These are phyloP conservation scores for Diuraphis noxia DNA, from an alignment of 1,140 invertebrate species.

Conservation along the genomic window DNA sequence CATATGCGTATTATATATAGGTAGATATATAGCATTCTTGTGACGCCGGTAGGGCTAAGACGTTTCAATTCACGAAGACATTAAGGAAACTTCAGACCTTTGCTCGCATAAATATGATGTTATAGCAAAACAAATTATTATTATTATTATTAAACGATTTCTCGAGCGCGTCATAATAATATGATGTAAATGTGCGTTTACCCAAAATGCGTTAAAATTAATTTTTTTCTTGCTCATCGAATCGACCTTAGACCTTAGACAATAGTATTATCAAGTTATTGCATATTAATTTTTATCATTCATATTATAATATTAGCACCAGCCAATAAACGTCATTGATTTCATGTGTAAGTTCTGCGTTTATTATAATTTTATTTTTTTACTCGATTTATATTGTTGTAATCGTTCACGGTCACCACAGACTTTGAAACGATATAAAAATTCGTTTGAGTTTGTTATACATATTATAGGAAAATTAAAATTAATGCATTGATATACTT, in stretches of 20 bases:
- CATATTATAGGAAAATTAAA: background rate
- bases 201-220: background rate
- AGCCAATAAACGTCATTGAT: background rate
- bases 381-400: background rate
- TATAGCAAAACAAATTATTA: too few species aligned
- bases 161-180: background rate
- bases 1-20: too few species aligned
- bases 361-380: conserved; percentile 14
- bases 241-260: background rate
- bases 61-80: background rate
- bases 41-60: background rate
- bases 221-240: background rate
- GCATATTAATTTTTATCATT: background rate
- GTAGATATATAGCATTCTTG: background rate
- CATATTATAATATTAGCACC: background rate
- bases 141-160: background rate
- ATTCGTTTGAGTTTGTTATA: background rate
- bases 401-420: background rate
- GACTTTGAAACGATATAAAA: conserved; percentile 13
- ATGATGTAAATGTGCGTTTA: background rate
- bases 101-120: background rate
- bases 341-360: background rate
- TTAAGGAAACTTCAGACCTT: background rate
- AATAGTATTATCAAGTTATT: background rate
- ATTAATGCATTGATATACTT: background rate